A percentile compares a stretch with the other conserved stretches of the same genome.
phyloP scores from a whole-genome alignment of 2,888 invertebrate genomes.

The Xestia ashworthii region DNA sequence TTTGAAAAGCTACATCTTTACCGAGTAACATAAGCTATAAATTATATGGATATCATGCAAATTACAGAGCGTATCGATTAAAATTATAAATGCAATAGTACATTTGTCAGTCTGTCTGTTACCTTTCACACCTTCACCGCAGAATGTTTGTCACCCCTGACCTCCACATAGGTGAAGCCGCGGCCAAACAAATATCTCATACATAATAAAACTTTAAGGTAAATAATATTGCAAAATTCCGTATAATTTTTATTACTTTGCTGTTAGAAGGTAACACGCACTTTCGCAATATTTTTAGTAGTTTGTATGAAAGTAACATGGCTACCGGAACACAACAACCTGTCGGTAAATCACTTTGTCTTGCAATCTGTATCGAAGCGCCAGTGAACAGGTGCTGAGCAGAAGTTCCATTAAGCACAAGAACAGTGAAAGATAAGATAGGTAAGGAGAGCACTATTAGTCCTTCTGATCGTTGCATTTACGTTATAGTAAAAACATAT shows the following conservation, averaged over 20 bases:
- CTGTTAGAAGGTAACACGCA: not conserved
- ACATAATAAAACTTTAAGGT: not conserved
- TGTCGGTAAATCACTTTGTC: slow-evolving; percentile 12
- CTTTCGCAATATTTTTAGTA: not conserved
- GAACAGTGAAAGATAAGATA: not conserved
- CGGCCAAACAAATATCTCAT: not conserved
- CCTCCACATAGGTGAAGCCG: not conserved
- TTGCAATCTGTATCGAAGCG: slow-evolving; percentile 2
- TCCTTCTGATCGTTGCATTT: not conserved
- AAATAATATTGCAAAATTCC: not conserved
- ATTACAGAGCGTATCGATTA: not conserved
- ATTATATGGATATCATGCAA: too few species aligned
- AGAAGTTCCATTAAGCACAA: not conserved
- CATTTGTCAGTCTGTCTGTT: not conserved
- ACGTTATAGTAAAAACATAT: not conserved
- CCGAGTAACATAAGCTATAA: too few species aligned
- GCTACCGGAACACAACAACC: slow-evolving; percentile 7
- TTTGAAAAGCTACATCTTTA: too few species aligned
- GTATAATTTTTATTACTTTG: not conserved
- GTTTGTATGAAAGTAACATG: not conserved
- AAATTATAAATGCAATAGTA: not conserved
- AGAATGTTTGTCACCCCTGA: not conserved
- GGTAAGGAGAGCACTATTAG: not conserved
- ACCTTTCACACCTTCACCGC: not conserved
- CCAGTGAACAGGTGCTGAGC: not conserved